A percentile compares a stretch with the other conserved stretches of the same genome.
These are phyloP conservation scores for Zophobas morio DNA, from an alignment of 1,140 invertebrate species.

Conservation along the genomic window DNA sequence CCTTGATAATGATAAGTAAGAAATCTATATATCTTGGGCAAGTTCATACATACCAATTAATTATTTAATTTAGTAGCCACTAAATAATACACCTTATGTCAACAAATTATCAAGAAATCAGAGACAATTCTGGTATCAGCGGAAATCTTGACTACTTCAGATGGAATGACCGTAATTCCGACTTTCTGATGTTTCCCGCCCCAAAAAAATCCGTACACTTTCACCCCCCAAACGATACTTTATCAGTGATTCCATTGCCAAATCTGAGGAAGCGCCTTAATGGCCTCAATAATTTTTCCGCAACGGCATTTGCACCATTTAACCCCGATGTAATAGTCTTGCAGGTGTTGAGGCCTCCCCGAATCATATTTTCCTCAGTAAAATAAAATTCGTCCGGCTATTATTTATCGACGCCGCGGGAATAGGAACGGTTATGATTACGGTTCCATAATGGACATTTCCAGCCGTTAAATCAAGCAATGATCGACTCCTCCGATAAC, in stretches of 20 bases:
- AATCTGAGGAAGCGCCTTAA: slow-evolving; percentile 28
- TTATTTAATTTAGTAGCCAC: too few species aligned
- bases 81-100: too few species aligned
- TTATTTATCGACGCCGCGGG: slow-evolving; percentile 12
- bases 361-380: neutral
- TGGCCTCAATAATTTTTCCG: slow-evolving; percentile 25
- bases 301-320: slow-evolving; percentile 35
- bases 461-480: slow-evolving; percentile 16
- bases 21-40: too few species aligned
- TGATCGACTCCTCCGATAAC: slow-evolving; percentile 23
- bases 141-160: too few species aligned
- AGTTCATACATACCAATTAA: too few species aligned
- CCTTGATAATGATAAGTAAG: too few species aligned
- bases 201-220: neutral
- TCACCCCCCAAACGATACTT: neutral
- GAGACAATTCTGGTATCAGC: too few species aligned
- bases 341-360: slow-evolving; percentile 30
- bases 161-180: too few species aligned
- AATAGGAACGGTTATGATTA: slow-evolving; percentile 22
- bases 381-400: neutral
- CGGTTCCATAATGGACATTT: slow-evolving; percentile 4
- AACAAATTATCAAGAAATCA: too few species aligned
- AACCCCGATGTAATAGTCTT: slow-evolving; percentile 44
- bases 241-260: slow-evolving; percentile 1
- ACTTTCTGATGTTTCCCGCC: too few species aligned